Evolutionary conservation across 2,797 vertebrate species (phyloP), one percentile per base, ranked within the genome.

Genomic region (Tauraco hartlaubi): DNA sequence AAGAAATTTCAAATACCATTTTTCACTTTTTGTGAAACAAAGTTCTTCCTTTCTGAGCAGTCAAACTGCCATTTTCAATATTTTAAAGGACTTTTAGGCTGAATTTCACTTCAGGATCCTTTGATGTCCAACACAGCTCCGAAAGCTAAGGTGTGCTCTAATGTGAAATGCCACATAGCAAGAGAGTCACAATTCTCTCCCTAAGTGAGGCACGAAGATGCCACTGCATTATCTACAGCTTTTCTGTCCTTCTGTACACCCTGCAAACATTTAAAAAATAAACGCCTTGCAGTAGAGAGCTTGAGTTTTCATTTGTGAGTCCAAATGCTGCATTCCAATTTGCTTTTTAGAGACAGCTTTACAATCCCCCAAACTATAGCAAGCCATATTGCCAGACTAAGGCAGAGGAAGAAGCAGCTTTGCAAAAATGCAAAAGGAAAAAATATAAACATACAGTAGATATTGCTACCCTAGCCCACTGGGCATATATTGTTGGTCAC

Each of bases 401-500:
- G 18, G 33, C 11, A 52, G 44, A 54, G 22, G 49, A 81, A 74
- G 69, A 31, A 59, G 20, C 12, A 86, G 72, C 26, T 89, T 78
- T 73, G 35, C 15, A 62, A 33, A 91, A 90, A 90, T 25, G 63
- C 12, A 37, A 56, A 56, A 71, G 23, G 15, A 86, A 87, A 85
- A 90, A 55, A 19, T 16, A 76, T n/a, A 84, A 84, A 85, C 31
- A 80, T 25, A 4, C 9, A 75, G 71, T 59, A 88, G 49, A 51
- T 75, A 23, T 62, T 76, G 69, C 87, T 91, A 78, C 73, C 35
- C 66, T 66, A 46, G 87, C 95, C 92, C 89, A 94, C 51, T 35
- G 88, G 78, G 85, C 83, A 79, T 56, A 61, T 31, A 96, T 96
- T 97, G 95, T 96, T 93, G 82, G 74, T 91, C 85, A 54, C 95